These are phyloP conservation scores for Alloplasta piceator DNA, from an alignment of 2,888 invertebrate species.

Conservation along the genomic window DNA sequence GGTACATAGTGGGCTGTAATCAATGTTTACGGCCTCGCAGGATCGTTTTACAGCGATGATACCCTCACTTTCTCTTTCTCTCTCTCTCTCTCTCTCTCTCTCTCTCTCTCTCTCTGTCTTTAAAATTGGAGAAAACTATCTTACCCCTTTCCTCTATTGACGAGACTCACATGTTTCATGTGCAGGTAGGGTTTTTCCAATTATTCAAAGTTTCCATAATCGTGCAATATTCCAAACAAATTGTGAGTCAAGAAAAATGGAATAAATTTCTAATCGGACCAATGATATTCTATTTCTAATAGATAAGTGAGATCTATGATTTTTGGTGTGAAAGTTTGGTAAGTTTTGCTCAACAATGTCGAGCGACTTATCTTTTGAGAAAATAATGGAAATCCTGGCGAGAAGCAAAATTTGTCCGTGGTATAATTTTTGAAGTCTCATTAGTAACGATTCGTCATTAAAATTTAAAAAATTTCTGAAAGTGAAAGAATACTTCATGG, in stretches of 20 bases:
- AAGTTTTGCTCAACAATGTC: too few relatives aligned
- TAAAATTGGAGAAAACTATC: slow-evolving; percentile 6
- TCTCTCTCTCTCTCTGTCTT: neutral
- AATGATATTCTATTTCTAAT: neutral
- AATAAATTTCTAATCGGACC: neutral
- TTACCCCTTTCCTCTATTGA: neutral
- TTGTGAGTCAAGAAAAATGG: neutral
- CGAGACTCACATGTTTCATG: neutral
- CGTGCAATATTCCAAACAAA: neutral
- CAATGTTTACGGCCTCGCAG: slow-evolving; percentile 78
- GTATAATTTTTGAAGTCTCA: too few relatives aligned
- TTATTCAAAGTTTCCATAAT: slow-evolving; percentile 16
- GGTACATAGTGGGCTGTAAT: slow-evolving; percentile 68
- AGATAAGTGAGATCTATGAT: too few relatives aligned
- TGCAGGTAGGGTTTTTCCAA: neutral
- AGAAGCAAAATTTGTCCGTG: too few relatives aligned
- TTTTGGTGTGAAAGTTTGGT: too few relatives aligned
- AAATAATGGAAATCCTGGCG: too few relatives aligned
- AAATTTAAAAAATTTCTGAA: too few relatives aligned
- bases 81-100: neutral
- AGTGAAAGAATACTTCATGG: neutral
- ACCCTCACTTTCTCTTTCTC: neutral
- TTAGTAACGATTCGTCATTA: too few relatives aligned
- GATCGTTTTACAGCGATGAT: slow-evolving; percentile 61
- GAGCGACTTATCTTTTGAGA: too few relatives aligned